phyloP scores from a whole-genome alignment of 1,140 invertebrate genomes.

The Drosophila serrata region DNA sequence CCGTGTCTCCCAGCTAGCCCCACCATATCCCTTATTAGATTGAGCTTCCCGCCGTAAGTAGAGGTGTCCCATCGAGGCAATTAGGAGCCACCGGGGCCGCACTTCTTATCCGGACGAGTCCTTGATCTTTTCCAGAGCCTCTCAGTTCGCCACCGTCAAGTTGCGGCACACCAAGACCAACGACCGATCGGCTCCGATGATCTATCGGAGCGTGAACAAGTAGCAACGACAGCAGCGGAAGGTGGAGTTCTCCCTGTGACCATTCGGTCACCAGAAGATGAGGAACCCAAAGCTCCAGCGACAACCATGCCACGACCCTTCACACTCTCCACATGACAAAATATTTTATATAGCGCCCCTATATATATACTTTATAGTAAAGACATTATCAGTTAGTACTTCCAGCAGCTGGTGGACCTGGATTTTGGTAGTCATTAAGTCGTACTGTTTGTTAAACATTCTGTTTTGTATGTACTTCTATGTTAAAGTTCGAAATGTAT shows the following conservation, averaged over 20 bases:
- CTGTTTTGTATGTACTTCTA: conserved; percentile 60
- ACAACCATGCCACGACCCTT: conserved; percentile 11
- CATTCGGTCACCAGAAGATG: conserved; percentile 1
- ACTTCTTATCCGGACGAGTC: conserved; percentile 39
- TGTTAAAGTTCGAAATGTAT: conserved; percentile 72
- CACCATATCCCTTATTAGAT: conserved; percentile 29
- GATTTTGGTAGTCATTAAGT: conserved; percentile 80
- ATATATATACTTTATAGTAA: conserved; percentile 14
- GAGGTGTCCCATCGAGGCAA: conserved; percentile 14
- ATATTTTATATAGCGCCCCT: conserved; percentile 22
- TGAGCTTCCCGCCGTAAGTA: conserved; percentile 32
- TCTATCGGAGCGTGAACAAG: conserved; percentile 86
- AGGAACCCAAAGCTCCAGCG: conserved; percentile 45
- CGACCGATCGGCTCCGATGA: conserved; percentile 92
- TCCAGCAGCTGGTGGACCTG: conserved; percentile 54
- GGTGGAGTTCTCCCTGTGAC: conserved; percentile 74
- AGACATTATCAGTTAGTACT: conserved; percentile 52
- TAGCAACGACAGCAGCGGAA: conserved; percentile 82
- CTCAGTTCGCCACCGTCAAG: conserved; percentile 94
- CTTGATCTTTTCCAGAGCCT: conserved; percentile 88
- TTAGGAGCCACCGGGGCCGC: background rate
- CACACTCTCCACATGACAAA: conserved; percentile 29
- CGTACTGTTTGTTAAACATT: conserved; percentile 77
- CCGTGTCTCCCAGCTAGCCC: conserved; percentile 32
- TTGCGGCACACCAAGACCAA: conserved; percentile 94